Conservation (phyloP, 2,888 invertebrate genomes). For the Meteorus cinctellus region DNA sequence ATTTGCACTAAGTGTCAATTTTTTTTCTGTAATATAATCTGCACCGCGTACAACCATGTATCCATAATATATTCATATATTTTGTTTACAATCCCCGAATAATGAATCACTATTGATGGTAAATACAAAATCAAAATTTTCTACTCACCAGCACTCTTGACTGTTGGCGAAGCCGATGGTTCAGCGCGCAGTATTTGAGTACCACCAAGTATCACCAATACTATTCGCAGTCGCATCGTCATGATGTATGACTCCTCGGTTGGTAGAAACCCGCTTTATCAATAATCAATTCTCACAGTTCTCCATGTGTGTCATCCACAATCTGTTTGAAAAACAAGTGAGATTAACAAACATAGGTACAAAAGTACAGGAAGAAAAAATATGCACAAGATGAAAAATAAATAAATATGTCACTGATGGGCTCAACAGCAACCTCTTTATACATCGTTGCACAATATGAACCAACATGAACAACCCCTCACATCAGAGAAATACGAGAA, state of each 20-base stretch:
- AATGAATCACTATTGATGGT: neutral
- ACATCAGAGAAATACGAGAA: neutral
- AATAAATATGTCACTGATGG: constrained; percentile 22
- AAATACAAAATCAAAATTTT: neutral
- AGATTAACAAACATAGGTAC: constrained; percentile 12
- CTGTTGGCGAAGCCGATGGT: constrained; percentile 65
- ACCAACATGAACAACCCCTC: constrained; percentile 25
- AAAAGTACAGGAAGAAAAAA: constrained; percentile 1
- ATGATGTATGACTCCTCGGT: constrained; percentile 46
- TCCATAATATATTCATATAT: too few species aligned
- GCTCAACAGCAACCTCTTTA: constrained; percentile 45
- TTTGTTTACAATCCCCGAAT: too few species aligned
- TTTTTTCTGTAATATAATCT: too few species aligned
- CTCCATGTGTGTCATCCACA: constrained; percentile 59
- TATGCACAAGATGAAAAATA: neutral
- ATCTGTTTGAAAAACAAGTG: constrained; percentile 31
- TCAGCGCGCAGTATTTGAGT: constrained; percentile 65
- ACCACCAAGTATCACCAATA: constrained; percentile 67
- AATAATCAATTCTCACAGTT: constrained; percentile 42
- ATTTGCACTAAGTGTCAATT: neutral
- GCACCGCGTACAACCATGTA: too few species aligned
- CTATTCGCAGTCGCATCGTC: constrained; percentile 62
- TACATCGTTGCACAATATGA: constrained; percentile 38
- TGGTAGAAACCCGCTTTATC: neutral
- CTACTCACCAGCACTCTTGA: constrained; percentile 67